These are phyloP conservation scores for Lepeophtheirus salmonis DNA, from an alignment of 1,140 invertebrate species.

Conservation along the genomic window DNA sequence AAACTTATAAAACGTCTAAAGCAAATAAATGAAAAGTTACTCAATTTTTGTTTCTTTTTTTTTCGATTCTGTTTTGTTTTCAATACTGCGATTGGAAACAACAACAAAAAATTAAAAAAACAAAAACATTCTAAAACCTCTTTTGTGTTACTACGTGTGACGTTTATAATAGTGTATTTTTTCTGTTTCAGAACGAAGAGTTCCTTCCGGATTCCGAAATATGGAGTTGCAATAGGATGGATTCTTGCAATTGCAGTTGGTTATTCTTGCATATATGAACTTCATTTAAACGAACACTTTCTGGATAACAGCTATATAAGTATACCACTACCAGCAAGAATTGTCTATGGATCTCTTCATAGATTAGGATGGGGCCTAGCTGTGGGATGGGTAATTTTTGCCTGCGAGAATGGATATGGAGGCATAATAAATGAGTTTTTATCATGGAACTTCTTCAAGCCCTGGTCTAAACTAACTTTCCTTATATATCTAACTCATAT, in stretches of 20 bases:
- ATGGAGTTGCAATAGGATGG: slow-evolving; percentile 19
- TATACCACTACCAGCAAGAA: slow-evolving; percentile 23
- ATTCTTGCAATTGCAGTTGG: slow-evolving; percentile 8
- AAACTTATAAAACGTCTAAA: no score
- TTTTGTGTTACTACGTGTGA: no score
- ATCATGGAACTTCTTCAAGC: slow-evolving; percentile 55
- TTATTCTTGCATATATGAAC: slow-evolving; percentile 19
- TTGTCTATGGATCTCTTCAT: slow-evolving; percentile 40
- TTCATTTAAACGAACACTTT: slow-evolving; percentile 10
- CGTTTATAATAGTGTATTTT: no score
- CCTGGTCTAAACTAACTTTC: slow-evolving; percentile 69
- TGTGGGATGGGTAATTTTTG: slow-evolving; percentile 48
- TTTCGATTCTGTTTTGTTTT: no score
- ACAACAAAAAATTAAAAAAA: no score
- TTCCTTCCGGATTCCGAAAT: neutral
- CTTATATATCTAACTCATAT: slow-evolving; percentile 67
- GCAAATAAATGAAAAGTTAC: no score
- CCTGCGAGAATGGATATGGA: slow-evolving; percentile 53
- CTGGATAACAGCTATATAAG: neutral
- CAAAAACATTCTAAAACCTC: no score
- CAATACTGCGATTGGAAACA: no score
- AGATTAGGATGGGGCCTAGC: slow-evolving; percentile 38
- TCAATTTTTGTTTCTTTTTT: no score
- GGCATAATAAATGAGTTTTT: slow-evolving; percentile 49
- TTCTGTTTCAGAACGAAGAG: neutral